Evolutionary conservation across 2,797 vertebrate genomes (phyloP).

Genomic region (Garrulus glandarius): DNA sequence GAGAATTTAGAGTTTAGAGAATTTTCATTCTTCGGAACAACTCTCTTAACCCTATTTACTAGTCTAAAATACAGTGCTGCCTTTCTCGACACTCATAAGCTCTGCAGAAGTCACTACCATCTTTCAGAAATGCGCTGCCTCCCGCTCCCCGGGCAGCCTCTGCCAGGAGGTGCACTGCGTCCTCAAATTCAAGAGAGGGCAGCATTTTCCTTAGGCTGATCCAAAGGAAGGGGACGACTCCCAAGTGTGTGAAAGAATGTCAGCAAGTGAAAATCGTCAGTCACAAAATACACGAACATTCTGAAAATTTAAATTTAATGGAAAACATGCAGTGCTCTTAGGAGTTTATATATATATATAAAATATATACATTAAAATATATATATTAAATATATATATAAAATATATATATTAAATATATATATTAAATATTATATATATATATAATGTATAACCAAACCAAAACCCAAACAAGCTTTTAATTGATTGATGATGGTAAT

Average conservation of each 20-base stretch:
- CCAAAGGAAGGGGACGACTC: not conserved
- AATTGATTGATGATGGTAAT: not conserved
- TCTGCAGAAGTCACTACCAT: not conserved
- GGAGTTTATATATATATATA: not conserved
- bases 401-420: too few species aligned
- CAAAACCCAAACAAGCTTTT: not conserved
- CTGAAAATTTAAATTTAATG: not conserved
- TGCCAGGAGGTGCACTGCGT: constrained; percentile 48
- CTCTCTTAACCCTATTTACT: not conserved
- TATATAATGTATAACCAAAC: not conserved
- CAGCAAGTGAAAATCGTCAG: not conserved
- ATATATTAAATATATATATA: too few species aligned
- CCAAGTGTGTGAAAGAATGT: not conserved
- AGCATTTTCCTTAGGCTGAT: constrained; percentile 73
- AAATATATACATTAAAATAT: too few species aligned
- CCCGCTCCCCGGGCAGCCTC: not conserved
- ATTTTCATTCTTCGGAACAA: not conserved
- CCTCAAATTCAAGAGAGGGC: constrained; percentile 78
- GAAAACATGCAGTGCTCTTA: not conserved
- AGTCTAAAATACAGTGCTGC: not conserved
- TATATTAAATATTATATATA: too few species aligned
- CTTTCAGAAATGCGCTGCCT: not conserved
- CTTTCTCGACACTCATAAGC: not conserved
- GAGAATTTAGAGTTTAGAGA: not conserved
- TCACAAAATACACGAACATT: not conserved